Conservation (phyloP, 1,140 invertebrate genomes). For the Gryllus bimaculatus region DNA sequence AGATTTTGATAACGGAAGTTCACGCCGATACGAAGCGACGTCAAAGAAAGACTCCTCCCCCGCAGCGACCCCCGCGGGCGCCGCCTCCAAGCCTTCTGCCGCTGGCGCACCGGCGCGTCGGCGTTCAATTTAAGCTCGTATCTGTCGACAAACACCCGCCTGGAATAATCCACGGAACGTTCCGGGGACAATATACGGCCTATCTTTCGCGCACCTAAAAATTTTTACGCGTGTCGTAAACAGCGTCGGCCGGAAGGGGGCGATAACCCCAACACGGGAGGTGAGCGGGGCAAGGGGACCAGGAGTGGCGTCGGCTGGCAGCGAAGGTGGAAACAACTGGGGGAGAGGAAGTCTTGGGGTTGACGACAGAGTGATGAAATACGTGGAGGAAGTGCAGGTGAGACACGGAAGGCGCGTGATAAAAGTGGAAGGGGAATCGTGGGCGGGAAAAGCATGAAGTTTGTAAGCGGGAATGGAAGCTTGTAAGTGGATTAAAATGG, state of each 20-base stretch:
- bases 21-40: too few species aligned
- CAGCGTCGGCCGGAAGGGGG: neutral
- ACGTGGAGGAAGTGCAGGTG: neutral
- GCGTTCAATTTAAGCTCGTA: neutral
- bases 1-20: too few species aligned
- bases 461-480: too few species aligned
- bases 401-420: neutral
- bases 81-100: too few species aligned
- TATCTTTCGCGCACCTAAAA: conserved; percentile 1
- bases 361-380: neutral
- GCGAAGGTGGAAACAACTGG: too few species aligned
- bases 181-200: neutral
- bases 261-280: neutral
- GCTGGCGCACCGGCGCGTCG: too few species aligned
- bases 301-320: neutral
- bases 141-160: neutral
- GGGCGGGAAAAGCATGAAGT: neutral
- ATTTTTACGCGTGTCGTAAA: neutral
- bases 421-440: neutral
- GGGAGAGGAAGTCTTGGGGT: neutral
- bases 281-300: neutral
- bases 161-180: neutral
- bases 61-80: too few species aligned
- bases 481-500: too few species aligned
- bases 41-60: too few species aligned